Evolutionary conservation across 2,888 invertebrate species (phyloP).

Genomic region (Carcina quercana): DNA sequence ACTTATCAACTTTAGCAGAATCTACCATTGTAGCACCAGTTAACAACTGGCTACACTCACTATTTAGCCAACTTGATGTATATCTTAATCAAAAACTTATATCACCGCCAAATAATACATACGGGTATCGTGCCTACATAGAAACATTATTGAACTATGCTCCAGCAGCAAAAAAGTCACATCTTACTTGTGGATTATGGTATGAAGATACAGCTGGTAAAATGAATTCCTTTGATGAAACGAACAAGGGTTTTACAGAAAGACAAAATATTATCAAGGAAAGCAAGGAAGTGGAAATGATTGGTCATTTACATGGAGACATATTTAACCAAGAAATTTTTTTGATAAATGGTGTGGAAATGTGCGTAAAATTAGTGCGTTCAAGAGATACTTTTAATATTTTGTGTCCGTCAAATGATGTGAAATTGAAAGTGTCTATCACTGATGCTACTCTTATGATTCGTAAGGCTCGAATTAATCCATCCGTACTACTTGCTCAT

Average conservation of each 20-base stretch:
- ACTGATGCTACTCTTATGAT: conserved; percentile 14
- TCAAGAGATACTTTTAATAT: conserved; percentile 9
- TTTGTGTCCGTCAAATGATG: conserved; percentile 7
- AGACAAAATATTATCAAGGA: conserved; percentile 11
- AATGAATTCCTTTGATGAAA: conserved; percentile 8
- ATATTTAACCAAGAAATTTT: conserved; percentile 18
- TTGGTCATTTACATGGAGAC: conserved; percentile 19
- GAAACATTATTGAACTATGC: conserved; percentile 24
- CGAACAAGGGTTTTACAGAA: conserved; percentile 16
- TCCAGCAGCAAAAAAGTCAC: conserved; percentile 20
- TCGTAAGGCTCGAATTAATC: conserved; percentile 13
- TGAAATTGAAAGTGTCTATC: conserved; percentile 14
- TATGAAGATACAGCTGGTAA: conserved; percentile 17
- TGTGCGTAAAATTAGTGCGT: conserved; percentile 14
- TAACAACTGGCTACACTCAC: conserved; percentile 25
- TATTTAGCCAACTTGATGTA: conserved; percentile 21
- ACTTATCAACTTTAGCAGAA: conserved; percentile 10
- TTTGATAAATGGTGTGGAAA: conserved; percentile 20
- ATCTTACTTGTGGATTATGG: conserved; percentile 20
- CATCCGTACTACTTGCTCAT: conserved; percentile 15
- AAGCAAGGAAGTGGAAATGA: conserved; percentile 20
- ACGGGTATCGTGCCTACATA: conserved; percentile 21
- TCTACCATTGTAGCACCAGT: conserved; percentile 19
- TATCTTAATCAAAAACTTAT: conserved; percentile 26
- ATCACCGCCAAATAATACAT: conserved; percentile 23